Percentiles rank a stretch among this genome's conserved stretches.
phyloP scores from a whole-genome alignment of 2,797 vertebrate species.

The Platyrinchus mystaceus region DNA sequence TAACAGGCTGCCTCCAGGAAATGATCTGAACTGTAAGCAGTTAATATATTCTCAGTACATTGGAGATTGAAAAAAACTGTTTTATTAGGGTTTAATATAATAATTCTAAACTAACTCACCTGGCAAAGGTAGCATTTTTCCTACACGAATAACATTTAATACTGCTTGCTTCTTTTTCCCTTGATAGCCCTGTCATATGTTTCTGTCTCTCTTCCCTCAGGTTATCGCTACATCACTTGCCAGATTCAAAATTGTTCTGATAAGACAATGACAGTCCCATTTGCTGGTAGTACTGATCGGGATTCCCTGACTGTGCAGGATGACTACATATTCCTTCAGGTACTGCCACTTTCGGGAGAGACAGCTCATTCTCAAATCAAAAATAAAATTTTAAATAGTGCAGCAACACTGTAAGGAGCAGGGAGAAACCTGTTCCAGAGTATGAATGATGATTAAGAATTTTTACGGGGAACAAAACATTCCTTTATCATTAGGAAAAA shows the following conservation, averaged over 20 bases:
- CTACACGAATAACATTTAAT: not conserved
- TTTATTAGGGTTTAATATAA: not conserved
- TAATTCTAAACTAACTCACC: slow-evolving; percentile 28
- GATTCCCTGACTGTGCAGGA: slow-evolving; percentile 90
- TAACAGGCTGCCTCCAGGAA: slow-evolving; percentile 26
- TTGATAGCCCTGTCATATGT: slow-evolving; percentile 1
- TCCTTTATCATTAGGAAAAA: not conserved
- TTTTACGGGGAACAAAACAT: not conserved
- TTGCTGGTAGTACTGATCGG: slow-evolving; percentile 85
- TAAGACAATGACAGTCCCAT: slow-evolving; percentile 81
- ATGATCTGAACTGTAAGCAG: slow-evolving; percentile 40
- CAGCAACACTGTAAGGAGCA: not conserved
- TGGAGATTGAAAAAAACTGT: slow-evolving; percentile 31
- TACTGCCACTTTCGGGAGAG: slow-evolving; percentile 52
- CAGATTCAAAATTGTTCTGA: slow-evolving; percentile 90
- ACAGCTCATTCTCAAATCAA: not conserved
- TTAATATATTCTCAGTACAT: not conserved
- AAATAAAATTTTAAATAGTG: not conserved
- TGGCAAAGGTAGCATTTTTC: slow-evolving; percentile 21
- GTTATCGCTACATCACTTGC: slow-evolving; percentile 88
- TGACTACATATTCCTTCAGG: slow-evolving; percentile 94
- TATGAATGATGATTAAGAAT: not conserved
- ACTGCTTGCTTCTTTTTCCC: slow-evolving; percentile 8
- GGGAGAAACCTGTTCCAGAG: not conserved
- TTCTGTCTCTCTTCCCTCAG: slow-evolving; percentile 71